Conservation (phyloP, 2,113 vertebrate genomes). For the Gymnorhina tibicen region DNA sequence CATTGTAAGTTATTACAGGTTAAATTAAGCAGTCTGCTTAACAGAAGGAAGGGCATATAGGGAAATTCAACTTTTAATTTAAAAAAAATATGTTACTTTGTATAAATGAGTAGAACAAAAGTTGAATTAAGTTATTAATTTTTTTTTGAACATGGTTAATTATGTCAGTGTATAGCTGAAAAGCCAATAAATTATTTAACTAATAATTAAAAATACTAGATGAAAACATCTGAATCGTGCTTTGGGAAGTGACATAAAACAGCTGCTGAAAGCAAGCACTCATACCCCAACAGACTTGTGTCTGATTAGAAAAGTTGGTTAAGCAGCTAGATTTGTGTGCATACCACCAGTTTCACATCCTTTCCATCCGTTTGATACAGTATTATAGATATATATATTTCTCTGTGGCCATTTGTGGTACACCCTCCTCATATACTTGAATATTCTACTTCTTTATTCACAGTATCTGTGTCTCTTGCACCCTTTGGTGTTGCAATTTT, state of each 20-base stretch:
- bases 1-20: slow-evolving; percentile 69
- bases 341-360: slow-evolving; percentile 74
- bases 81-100: slow-evolving; percentile 68
- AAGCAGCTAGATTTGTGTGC: slow-evolving; percentile 83
- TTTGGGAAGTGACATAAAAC: slow-evolving; percentile 64
- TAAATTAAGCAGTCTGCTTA: slow-evolving; percentile 59
- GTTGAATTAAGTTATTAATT: slow-evolving; percentile 79
- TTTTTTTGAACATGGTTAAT: slow-evolving; percentile 71
- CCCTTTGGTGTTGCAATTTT: slow-evolving; percentile 90
- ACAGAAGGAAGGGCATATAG: slow-evolving; percentile 68
- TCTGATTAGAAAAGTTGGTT: slow-evolving; percentile 74
- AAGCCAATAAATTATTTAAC: slow-evolving; percentile 81
- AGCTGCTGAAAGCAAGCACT: slow-evolving; percentile 65
- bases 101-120: slow-evolving; percentile 77
- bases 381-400: slow-evolving; percentile 90
- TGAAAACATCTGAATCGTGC: slow-evolving; percentile 53
- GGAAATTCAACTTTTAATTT: slow-evolving; percentile 63
- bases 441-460: slow-evolving; percentile 91
- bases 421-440: slow-evolving; percentile 85
- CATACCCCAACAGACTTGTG: slow-evolving; percentile 61
- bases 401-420: slow-evolving; percentile 92
- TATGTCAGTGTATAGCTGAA: slow-evolving; percentile 75
- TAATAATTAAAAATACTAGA: slow-evolving; percentile 67
- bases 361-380: slow-evolving; percentile 88
- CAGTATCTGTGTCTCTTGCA: slow-evolving; percentile 86